These are phyloP conservation scores for Antrozous pallidus DNA, from an alignment of 2,797 vertebrate species.

Conservation along the genomic window DNA sequence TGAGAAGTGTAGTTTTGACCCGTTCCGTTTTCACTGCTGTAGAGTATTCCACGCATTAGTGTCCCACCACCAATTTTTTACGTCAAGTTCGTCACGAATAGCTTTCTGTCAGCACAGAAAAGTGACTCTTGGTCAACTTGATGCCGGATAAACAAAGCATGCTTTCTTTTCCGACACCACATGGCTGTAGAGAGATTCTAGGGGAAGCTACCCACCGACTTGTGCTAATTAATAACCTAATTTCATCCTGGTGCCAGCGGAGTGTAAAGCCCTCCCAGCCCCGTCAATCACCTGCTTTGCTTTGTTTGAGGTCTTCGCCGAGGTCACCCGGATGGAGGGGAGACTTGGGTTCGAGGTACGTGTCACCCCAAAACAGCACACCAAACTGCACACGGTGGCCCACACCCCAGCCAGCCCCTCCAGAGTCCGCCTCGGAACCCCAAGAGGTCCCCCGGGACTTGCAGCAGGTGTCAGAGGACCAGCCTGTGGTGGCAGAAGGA, in stretches of 20 bases:
- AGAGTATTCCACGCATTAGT: neutral
- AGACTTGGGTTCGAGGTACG: rapidly evolving
- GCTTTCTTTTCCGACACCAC: neutral
- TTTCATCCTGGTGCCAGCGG: rapidly evolving
- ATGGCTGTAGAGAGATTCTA: neutral
- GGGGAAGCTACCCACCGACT: neutral
- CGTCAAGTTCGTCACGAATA: neutral
- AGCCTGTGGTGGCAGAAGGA: neutral
- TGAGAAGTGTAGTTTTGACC: neutral
- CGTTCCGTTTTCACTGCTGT: neutral
- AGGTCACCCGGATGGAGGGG: neutral
- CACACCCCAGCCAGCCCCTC: too few species aligned
- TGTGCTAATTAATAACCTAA: neutral
- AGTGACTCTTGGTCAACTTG: neutral
- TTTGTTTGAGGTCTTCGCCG: neutral
- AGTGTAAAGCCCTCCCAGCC: neutral
- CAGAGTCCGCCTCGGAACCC: neutral
- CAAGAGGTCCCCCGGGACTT: rapidly evolving
- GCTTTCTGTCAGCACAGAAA: neutral
- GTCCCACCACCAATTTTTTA: neutral
- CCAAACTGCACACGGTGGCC: rapidly evolving
- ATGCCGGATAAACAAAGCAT: rapidly evolving
- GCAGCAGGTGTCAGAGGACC: neutral
- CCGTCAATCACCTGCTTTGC: rapidly evolving
- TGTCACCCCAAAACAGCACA: neutral